Evolutionary conservation across 1,140 invertebrate species (phyloP).

Genomic region (Rhyacophila brunnea): DNA sequence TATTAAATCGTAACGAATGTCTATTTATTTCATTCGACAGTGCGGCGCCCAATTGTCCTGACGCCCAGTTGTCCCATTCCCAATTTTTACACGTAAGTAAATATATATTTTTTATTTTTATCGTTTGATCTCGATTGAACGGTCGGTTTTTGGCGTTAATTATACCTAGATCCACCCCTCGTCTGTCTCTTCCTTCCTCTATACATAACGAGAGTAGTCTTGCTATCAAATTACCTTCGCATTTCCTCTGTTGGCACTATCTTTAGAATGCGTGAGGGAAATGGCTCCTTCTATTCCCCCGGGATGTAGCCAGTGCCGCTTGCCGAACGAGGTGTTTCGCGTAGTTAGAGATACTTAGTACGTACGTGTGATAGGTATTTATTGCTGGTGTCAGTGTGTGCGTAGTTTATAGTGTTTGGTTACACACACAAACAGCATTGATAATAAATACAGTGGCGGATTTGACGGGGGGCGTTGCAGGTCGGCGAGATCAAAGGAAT

Average conservation of each 20-base stretch:
- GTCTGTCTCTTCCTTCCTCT: constrained; percentile 9
- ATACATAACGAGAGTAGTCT: constrained; percentile 22
- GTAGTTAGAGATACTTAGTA: constrained; percentile 30
- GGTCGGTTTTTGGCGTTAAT: background rate
- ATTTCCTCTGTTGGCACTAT: constrained; percentile 33
- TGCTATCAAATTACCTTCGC: constrained; percentile 35
- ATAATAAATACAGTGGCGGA: no score
- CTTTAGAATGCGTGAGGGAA: constrained; percentile 32
- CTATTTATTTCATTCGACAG: no score
- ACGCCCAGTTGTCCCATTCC: no score
- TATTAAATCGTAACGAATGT: no score
- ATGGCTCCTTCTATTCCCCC: constrained; percentile 28
- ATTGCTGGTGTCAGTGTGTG: background rate
- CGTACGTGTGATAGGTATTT: constrained; percentile 31
- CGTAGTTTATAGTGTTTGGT: no score
- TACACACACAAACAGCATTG: no score
- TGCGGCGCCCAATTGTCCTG: no score
- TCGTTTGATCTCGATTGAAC: no score
- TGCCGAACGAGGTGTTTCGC: constrained; percentile 30
- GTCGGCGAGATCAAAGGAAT: no score
- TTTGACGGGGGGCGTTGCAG: no score
- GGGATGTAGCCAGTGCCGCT: constrained; percentile 7
- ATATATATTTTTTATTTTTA: no score
- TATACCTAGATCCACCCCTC: background rate
- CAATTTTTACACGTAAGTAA: no score